Conservation (phyloP, 2,113 vertebrate species). For the Sterrhoptilus dennistouni region DNA sequence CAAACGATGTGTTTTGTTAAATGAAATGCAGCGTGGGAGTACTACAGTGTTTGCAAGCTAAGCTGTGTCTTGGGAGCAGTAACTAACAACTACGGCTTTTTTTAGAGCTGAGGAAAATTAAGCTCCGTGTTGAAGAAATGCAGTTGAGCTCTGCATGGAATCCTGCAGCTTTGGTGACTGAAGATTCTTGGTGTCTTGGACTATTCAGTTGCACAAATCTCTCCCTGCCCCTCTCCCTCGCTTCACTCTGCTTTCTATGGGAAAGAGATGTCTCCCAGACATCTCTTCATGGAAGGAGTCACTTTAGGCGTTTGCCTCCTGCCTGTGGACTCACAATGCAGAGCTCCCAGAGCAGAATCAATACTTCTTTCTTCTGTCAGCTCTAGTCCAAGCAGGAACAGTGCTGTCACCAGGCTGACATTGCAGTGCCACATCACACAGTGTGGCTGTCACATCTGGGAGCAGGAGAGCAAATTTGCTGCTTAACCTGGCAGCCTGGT, state of each 20-base stretch:
- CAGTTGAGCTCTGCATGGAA: not conserved
- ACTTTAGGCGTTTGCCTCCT: not conserved
- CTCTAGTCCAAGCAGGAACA: not conserved
- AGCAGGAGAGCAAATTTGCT: not conserved
- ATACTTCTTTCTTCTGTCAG: not conserved
- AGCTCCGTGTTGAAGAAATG: not conserved
- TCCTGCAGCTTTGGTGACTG: not conserved
- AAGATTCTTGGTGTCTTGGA: not conserved
- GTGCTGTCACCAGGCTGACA: not conserved
- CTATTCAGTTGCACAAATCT: not conserved
- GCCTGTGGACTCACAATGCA: not conserved
- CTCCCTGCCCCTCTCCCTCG: not conserved
- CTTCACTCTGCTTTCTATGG: not conserved
- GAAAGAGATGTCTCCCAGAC: not conserved
- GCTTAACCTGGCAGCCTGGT: not conserved
- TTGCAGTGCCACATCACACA: not conserved
- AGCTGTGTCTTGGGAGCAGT: constrained; percentile 37
- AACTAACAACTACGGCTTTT: not conserved
- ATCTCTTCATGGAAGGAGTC: not conserved
- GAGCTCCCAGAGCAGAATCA: not conserved
- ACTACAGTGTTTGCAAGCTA: constrained; percentile 42
- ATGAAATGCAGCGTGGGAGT: constrained; percentile 23
- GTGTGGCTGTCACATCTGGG: not conserved
- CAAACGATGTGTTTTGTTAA: not conserved
- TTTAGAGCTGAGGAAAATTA: constrained; percentile 19